Conservation (phyloP, 2,797 vertebrate genomes). For the Argentina silus region DNA sequence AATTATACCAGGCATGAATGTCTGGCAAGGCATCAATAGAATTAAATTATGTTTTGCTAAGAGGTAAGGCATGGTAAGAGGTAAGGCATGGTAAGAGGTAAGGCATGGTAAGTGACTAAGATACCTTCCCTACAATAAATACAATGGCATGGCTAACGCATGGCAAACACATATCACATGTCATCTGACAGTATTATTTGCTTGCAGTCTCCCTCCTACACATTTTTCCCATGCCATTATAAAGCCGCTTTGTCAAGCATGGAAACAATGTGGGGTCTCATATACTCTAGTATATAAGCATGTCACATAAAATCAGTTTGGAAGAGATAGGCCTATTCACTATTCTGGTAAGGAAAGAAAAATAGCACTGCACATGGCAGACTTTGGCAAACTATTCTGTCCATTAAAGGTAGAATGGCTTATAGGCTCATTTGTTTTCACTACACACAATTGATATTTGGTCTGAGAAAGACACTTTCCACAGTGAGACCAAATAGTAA, state of each 20-base stretch:
- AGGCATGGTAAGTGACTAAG: not conserved
- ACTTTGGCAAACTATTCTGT: not conserved
- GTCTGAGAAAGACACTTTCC: not conserved
- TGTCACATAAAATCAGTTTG: slow-evolving; percentile 18
- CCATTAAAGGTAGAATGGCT: not conserved
- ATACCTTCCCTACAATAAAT: not conserved
- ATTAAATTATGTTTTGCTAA: too few relatives aligned
- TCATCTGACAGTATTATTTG: slow-evolving; percentile 56
- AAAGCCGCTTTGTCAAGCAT: slow-evolving; percentile 55
- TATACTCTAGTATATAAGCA: slow-evolving; percentile 44
- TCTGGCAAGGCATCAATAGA: too few relatives aligned
- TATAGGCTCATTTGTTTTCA: too few relatives aligned
- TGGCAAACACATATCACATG: slow-evolving; percentile 32
- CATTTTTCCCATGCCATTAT: slow-evolving; percentile 36
- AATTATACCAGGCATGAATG: too few relatives aligned
- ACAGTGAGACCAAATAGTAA: not conserved
- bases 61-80: too few relatives aligned
- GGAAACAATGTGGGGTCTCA: slow-evolving; percentile 36
- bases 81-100: too few relatives aligned
- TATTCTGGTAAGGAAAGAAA: too few relatives aligned
- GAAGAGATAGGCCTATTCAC: too few relatives aligned
- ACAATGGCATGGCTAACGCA: slow-evolving; percentile 6
- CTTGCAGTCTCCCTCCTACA: slow-evolving; percentile 57
- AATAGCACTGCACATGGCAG: too few relatives aligned
- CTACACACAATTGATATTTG: not conserved